phyloP scores from a whole-genome alignment of 2,113 vertebrate species.

The Limanda limanda region DNA sequence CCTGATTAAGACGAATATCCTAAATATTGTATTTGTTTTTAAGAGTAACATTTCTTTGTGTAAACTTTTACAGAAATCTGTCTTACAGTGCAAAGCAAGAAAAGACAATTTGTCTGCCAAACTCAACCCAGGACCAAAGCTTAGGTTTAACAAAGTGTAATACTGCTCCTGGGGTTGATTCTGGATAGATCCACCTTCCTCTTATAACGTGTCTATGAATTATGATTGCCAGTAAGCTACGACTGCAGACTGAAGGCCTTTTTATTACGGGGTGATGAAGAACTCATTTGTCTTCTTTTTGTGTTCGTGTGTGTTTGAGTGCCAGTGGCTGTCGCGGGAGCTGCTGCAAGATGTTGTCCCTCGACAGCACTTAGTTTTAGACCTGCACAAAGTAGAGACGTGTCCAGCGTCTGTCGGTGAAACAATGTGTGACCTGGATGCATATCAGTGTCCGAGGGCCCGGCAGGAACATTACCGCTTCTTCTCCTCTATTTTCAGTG shows the following conservation, averaged over 20 bases:
- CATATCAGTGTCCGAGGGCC: conserved; percentile 44
- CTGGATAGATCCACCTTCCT: conserved; percentile 28
- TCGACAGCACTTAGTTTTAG: conserved; percentile 56
- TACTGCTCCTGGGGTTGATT: conserved; percentile 35
- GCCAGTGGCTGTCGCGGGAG: conserved; percentile 49
- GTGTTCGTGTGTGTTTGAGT: conserved; percentile 25
- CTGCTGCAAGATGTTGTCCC: conserved; percentile 62
- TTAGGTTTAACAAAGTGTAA: background rate
- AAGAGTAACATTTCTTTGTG: background rate
- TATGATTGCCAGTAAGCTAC: conserved; percentile 46
- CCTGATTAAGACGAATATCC: background rate
- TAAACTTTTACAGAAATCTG: conserved; percentile 8
- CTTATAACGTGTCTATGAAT: conserved; percentile 53
- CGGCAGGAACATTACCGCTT: conserved; percentile 50
- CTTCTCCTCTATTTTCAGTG: conserved; percentile 9
- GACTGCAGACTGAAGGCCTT: conserved; percentile 64
- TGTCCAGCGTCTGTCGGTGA: conserved; percentile 9
- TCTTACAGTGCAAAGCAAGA: background rate
- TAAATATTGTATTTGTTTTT: conserved; percentile 11
- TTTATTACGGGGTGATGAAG: conserved; percentile 36
- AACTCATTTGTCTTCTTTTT: conserved; percentile 18
- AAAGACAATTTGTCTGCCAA: background rate
- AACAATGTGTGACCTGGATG: conserved; percentile 42
- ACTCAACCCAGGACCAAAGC: conserved; percentile 46
- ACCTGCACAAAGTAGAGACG: conserved; percentile 15